These are phyloP conservation scores for Hipparchia semele DNA, from an alignment of 2,888 invertebrate species.

Conservation along the genomic window DNA sequence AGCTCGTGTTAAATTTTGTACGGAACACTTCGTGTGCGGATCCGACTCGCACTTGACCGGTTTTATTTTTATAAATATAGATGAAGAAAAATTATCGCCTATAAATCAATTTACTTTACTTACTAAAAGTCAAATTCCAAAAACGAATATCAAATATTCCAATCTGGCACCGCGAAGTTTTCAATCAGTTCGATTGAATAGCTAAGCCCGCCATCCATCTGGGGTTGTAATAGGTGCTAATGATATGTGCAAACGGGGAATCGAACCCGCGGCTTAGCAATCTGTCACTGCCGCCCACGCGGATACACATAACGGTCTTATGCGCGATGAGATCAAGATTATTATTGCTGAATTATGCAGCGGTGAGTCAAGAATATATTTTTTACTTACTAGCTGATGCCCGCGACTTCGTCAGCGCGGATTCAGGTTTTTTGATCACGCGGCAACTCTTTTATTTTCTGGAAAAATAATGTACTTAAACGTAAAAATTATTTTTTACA, in stretches of 20 bases:
- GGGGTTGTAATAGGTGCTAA: conserved; percentile 45
- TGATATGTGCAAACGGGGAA: conserved; percentile 46
- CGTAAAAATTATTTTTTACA: too few relatives aligned
- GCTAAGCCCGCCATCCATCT: conserved; percentile 22
- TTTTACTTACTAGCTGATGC: too few relatives aligned
- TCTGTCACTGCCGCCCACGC: conserved; percentile 52
- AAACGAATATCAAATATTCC: background rate
- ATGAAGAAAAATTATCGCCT: too few relatives aligned
- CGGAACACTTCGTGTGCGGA: too few relatives aligned
- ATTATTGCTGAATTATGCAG: conserved; percentile 41
- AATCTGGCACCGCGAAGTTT: conserved; percentile 24
- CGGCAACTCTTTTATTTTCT: too few relatives aligned
- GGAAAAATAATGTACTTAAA: too few relatives aligned
- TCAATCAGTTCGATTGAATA: conserved; percentile 29
- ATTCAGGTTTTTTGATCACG: too few relatives aligned
- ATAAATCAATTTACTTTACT: too few relatives aligned
- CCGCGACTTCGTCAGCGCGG: too few relatives aligned
- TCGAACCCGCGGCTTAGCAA: conserved; percentile 47
- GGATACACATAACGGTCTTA: conserved; percentile 40
- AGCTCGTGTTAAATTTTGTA: too few relatives aligned
- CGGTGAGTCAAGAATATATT: conserved; percentile 28
- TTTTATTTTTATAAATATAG: too few relatives aligned
- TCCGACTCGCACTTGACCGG: too few relatives aligned
- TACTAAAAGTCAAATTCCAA: background rate
- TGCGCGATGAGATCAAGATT: conserved; percentile 42